Percentiles rank a stretch among this genome's conserved stretches.
Evolutionary conservation across 2,797 vertebrate species (phyloP).

Genomic region (Etheostoma perlongum): DNA sequence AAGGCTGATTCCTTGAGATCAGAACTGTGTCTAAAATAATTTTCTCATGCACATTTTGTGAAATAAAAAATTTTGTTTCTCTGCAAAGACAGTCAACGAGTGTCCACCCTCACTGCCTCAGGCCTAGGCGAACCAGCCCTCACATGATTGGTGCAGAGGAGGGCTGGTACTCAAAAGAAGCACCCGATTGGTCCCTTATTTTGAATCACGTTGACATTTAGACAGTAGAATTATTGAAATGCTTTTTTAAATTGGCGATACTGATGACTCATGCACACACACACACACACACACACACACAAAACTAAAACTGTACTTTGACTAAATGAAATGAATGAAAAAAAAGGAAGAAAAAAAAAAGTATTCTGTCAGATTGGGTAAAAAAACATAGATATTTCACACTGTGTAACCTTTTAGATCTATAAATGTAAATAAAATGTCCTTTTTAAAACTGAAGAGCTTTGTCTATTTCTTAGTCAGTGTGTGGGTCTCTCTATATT

Average conservation of each 20-base stretch:
- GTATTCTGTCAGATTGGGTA: background rate
- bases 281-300: too few species aligned
- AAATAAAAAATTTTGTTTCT: background rate
- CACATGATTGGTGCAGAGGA: constrained; percentile 51
- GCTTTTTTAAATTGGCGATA: background rate
- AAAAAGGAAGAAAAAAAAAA: background rate
- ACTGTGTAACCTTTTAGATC: background rate
- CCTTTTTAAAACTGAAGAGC: background rate
- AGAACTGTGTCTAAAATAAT: background rate
- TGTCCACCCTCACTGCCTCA: background rate
- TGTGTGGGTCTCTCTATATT: background rate
- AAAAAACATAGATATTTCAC: background rate
- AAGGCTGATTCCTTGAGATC: background rate
- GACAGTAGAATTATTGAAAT: background rate
- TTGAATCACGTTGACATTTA: background rate
- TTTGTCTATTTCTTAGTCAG: background rate
- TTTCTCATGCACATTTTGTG: background rate
- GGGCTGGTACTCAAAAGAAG: constrained; percentile 42
- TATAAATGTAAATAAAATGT: too few species aligned
- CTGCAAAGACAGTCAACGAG: background rate
- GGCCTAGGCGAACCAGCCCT: background rate
- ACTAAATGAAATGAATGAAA: background rate
- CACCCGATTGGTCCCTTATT: constrained; percentile 38
- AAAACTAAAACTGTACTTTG: background rate
- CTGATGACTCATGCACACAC: background rate